Base-by-base conservation (phyloP, 2,888 invertebrate species). In the Drosophila fungiperda region DNA sequence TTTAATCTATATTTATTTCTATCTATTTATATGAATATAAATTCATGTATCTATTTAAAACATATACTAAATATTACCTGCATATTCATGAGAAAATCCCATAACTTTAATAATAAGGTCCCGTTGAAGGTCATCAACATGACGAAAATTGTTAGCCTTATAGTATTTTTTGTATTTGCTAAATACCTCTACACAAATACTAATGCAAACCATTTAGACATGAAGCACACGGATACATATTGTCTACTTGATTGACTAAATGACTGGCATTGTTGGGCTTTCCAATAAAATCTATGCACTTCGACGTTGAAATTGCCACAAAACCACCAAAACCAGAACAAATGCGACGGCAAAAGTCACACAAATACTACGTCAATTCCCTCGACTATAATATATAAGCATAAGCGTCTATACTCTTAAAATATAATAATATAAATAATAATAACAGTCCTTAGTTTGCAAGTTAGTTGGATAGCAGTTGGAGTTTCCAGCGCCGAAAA, bases 241-340 rank as follows among this genome's bases (percentile, higher is more conserved):
- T 54, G 36, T 35, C 53, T 38, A 32, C 3, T 50, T 45, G 29
- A 23, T 50, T 58, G 23, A 9, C 17, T 23, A 59, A 63, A 40
- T 61, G 67, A 59, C 66, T 77, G 69, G 72, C 77, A 59, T 76
- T 38, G 69, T 72, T 32, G 73, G 65, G 17, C 64, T 73, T 78
- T 67, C 74, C 78, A 73, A 68, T 74, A 45, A 68, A 78, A 61
- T 80, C 70, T 72, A 82, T 84, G 80, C 72, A 74, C 66, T 60
- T 71, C 78, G 80, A 86, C 83, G 26, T 77, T 76, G 78, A 73
- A 70, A 68, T 69, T 78, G 82, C 85, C 83, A 78, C 83, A 85
- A 83, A 82, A 70, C 76, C 82, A 72, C 80, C 82, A 80, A 83
- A 82, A 67, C 69, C 69, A 45, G 61, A 73, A 67, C 68, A 79